Base-by-base conservation (phyloP, 2,113 vertebrate species). In the Polypterus senegalus region DNA sequence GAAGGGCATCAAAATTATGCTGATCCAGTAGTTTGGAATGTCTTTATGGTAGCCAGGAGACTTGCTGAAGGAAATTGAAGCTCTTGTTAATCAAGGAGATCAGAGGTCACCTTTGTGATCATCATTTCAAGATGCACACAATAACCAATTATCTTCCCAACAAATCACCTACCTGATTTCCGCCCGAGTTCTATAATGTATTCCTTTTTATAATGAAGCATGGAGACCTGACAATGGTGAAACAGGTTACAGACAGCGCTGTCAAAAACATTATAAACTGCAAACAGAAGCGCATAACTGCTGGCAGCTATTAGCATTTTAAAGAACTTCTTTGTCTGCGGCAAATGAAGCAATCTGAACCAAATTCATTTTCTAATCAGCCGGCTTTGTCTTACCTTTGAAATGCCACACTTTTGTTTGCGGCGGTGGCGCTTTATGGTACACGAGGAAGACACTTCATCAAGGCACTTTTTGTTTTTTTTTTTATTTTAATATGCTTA, bases 111-210 rank as follows among this genome's bases (percentile, higher is more conserved):
- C 73, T 73, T 74, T 59, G 67, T 68, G 69, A 77, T 79, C 70
- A 79, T 74, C 68, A 74, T 69, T 75, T 72, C 74, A 69, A 65
- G 75, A 68, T 67, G 70, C 57, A 61, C 53, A 73, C 73, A 75
- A 73, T 74, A 79, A 79, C 74, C 79, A 81, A 79, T 72, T 73
- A 77, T 77, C 76, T 73, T 66, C 69, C 48, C 45, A 3, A 77
- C 71, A 78, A 77, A 82, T 80, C 74, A 68, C 65, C 65, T 64
- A 67, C 61, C 76, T 68, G 54, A 60, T 63, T 76, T 74, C 73
- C 52, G 73, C 75, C 74, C 68, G 65, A 63, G 63, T 57, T 48
- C 67, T 62, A 72, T 53, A 76, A 66, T 79, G 78, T 74, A 72
- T 74, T 79, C 71, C 64, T 63, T 57, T 65, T 49, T 10, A 65